Base-by-base conservation (phyloP, 2,113 vertebrate species). In the Spea multiplicata region DNA sequence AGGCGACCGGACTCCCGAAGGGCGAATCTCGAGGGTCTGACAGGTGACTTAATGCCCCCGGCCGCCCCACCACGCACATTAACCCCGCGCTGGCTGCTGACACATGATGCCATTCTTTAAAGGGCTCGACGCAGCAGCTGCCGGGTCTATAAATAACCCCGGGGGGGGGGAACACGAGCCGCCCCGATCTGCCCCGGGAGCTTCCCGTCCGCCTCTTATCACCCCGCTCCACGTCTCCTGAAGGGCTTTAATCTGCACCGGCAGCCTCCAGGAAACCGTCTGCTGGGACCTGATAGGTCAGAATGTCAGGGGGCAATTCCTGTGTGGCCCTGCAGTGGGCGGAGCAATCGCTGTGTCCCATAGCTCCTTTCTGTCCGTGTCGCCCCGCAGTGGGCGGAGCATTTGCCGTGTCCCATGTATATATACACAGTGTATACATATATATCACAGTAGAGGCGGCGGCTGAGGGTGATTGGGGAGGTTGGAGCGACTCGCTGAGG, bases 71-170 rank as follows among this genome's bases (percentile, higher is more conserved):
- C 76, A 2, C 59, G 17, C 2, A 16, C 68, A 17, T 30, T 66
- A 62, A 66, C 59, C 57, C 57, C 57, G 14, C 46, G n/a, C 74
- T 57, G 74, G 66, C 62, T 66, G 30, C 30, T 30, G 30, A 30
- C 30, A 30, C 30, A 30, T 1, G 6, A 75, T 66, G 71, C 49
- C 69, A 13, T 57, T 71, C 68, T 73, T 79, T 61, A 79, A 79
- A 79, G 69, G 59, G 52, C 68, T 30, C 30, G 16, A n/a, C n/a
- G 8, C 57, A 78, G 47, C 76, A 78, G 76, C 76, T 78, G 76
- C 61, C 3, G 1, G 76, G 3, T 66, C 76, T 72, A 78, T 72
- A 66, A 52, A 73, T 72, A 78, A 50, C 8, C 50, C 48, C 44
- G 46, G 52, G 66, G 62, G 46, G 52, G 66, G 62, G 59, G 76